These are phyloP conservation scores for Platypus cylindrus DNA, from an alignment of 2,888 invertebrate species.

Conservation along the genomic window DNA sequence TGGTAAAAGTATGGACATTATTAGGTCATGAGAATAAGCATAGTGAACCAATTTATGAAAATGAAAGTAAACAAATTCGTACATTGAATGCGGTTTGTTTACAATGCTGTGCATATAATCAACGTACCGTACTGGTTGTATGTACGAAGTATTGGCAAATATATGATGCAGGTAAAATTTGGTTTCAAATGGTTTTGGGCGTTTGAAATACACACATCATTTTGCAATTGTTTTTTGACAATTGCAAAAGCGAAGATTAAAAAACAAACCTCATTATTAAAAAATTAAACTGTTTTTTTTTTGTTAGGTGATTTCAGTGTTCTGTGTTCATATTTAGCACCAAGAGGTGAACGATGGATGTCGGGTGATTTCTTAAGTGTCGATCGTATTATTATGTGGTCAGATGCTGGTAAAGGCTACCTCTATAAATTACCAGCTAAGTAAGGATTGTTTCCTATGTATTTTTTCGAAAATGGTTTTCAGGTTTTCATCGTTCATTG, in stretches of 20 bases:
- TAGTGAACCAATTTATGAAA: conserved; percentile 82
- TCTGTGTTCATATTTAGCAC: conserved; percentile 83
- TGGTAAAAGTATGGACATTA: conserved; percentile 94
- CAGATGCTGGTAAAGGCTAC: conserved; percentile 91
- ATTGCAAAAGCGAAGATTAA: no score
- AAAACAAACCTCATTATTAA: background rate
- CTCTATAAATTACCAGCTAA: conserved; percentile 91
- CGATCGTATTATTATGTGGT: conserved; percentile 89
- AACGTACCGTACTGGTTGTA: conserved; percentile 91
- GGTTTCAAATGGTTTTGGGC: background rate
- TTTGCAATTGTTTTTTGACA: no score
- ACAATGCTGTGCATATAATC: conserved; percentile 90
- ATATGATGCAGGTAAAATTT: conserved; percentile 55
- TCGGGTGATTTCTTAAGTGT: conserved; percentile 89
- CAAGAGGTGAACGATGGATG: conserved; percentile 83
- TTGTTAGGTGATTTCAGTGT: conserved; percentile 82
- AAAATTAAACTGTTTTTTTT: conserved; percentile 5
- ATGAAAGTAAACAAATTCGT: conserved; percentile 94
- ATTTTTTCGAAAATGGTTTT: conserved; percentile 6
- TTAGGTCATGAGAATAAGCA: conserved; percentile 78
- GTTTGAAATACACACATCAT: background rate
- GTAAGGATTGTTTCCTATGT: conserved; percentile 43
- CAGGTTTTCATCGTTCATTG: conserved; percentile 9
- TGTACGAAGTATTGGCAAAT: conserved; percentile 96
- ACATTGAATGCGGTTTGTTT: conserved; percentile 87